Base-by-base conservation (phyloP, 2,797 vertebrate genomes). In the Leuciscus waleckii region DNA sequence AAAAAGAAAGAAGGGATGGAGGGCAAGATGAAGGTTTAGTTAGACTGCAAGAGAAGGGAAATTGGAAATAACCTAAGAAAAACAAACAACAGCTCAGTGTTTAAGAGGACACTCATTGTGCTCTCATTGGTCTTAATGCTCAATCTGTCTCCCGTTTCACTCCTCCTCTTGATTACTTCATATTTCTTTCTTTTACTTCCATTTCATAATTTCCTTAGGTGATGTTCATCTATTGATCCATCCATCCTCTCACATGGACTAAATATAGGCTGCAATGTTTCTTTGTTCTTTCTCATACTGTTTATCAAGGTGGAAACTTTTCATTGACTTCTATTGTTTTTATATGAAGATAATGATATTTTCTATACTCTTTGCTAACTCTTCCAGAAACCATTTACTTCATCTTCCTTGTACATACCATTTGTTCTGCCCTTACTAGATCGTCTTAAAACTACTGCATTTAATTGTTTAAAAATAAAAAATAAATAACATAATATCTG, bases 141-240 rank as follows among this genome's bases (percentile, higher is more conserved):
- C 39, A 51, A 10, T 11, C 21, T n/a, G 32, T 23, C 74, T 58
- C n/a, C 71, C 4, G 35, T 70, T 68, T n/a, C 51, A 32, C 9
- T 21, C 26, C 32, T 35, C 54, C 71, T 69, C 35, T 69, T 6
- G 46, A 19, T 41, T 21, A 1, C n/a, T 61, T 19, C 8, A 39
- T 65, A 54, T 67, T 43, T 61, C 35, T 61, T 61, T 77, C 10
- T 9, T 58, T 78, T 37, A 54, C 37, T 82, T 61, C 37, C 39
- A 63, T 74, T 73, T 46, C 19, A 71, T 19, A 73, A 58, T 61
- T 73, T 73, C 58, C 32, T 63, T 46, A 63, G n/a, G 21, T 61
- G 54, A 43, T 74, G 43, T 29, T 74, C 11, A 32, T 32, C 14
- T 74, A 74, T 74, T 74, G 71, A 74, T 74, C 6, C 16, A 9